A percentile compares a stretch with the other conserved stretches of the same genome.
Evolutionary conservation across 1,140 invertebrate species (phyloP).

Genomic region (Hyles euphorbiae): DNA sequence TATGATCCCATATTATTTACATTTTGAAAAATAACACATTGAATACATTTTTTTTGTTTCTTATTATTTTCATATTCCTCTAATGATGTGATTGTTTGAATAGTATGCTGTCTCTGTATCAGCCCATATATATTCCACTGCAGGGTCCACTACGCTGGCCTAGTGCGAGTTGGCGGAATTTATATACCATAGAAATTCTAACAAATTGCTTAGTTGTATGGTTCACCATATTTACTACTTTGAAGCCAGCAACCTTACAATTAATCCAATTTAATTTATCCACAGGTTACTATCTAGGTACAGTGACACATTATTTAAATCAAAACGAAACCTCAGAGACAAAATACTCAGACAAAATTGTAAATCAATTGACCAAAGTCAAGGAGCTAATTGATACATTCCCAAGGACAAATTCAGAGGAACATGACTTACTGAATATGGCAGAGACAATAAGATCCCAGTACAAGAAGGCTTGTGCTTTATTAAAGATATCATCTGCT

Average conservation of each 20-base stretch:
- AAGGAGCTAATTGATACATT: slow-evolving; percentile 79
- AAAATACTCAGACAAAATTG: slow-evolving; percentile 71
- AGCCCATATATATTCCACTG: too few relatives aligned
- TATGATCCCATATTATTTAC: not conserved
- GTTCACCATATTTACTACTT: too few relatives aligned
- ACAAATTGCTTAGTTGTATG: too few relatives aligned
- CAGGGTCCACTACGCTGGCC: too few relatives aligned
- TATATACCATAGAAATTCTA: too few relatives aligned
- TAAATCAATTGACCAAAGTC: slow-evolving; percentile 75
- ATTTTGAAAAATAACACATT: too few relatives aligned
- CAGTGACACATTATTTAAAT: slow-evolving; percentile 58
- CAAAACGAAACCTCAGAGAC: slow-evolving; percentile 30
- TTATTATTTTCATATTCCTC: too few relatives aligned
- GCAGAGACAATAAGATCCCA: slow-evolving; percentile 79
- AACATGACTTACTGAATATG: slow-evolving; percentile 78
- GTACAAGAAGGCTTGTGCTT: slow-evolving; percentile 81
- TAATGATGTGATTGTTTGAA: too few relatives aligned
- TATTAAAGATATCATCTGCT: slow-evolving; percentile 77
- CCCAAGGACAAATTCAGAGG: slow-evolving; percentile 79
- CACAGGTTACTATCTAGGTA: slow-evolving; percentile 76
- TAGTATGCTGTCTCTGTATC: too few relatives aligned
- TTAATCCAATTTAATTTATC: slow-evolving; percentile 2
- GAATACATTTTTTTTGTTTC: too few relatives aligned
- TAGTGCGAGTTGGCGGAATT: too few relatives aligned
- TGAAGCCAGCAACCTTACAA: not conserved